phyloP scores from a whole-genome alignment of 1,140 invertebrate genomes.

The Orchesella cincta region DNA sequence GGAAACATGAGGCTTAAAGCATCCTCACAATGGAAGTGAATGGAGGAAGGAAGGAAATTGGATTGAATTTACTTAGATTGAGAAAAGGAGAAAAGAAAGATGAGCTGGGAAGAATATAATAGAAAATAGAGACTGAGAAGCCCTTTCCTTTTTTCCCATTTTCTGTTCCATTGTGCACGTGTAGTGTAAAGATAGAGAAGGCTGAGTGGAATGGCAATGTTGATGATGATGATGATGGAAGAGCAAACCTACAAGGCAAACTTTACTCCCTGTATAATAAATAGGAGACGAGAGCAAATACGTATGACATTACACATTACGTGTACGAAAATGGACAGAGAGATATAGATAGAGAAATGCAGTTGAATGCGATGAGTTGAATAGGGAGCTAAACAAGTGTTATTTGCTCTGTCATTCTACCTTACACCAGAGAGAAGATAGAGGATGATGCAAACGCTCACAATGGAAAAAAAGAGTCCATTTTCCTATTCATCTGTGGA shows the following conservation, averaged over 20 bases:
- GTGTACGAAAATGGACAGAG: not conserved
- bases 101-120: conserved; percentile 26
- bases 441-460: conserved; percentile 9
- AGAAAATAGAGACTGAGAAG: conserved; percentile 19
- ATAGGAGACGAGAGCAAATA: not conserved
- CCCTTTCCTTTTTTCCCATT: conserved; percentile 21
- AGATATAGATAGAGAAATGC: conserved; percentile 33
- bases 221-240: not conserved
- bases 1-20: too few relatives aligned
- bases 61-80: conserved; percentile 21
- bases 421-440: conserved; percentile 14
- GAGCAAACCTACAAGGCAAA: not conserved
- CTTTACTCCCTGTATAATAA: not conserved
- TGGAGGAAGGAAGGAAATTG: conserved; percentile 22
- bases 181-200: not conserved
- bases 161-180: conserved; percentile 23
- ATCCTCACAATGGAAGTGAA: not conserved
- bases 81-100: conserved; percentile 15
- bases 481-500: conserved; percentile 46
- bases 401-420: conserved; percentile 51
- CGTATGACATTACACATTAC: not conserved
- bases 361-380: conserved; percentile 42
- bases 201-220: too few relatives aligned
- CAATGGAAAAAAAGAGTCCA: conserved; percentile 28
- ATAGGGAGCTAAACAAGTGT: conserved; percentile 49